Conservation (phyloP, 2,888 invertebrate species). For the Clivina fossor region DNA sequence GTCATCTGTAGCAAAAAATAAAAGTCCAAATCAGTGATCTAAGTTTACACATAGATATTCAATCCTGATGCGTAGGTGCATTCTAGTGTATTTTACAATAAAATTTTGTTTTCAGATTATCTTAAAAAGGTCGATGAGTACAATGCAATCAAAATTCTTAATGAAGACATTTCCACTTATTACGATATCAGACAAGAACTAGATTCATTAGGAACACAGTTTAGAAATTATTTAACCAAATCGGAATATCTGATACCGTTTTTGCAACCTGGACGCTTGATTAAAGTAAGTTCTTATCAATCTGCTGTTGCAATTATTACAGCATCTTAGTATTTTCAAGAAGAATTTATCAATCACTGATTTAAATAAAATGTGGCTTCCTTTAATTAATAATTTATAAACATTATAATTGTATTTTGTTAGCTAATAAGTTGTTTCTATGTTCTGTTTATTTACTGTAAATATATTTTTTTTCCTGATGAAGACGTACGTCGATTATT, state of each 20-base stretch:
- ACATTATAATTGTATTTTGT: constrained; percentile 15
- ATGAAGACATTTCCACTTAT: constrained; percentile 81
- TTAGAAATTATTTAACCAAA: constrained; percentile 77
- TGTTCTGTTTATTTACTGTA: too few species aligned
- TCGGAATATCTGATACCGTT: constrained; percentile 91
- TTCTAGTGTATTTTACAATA: constrained; percentile 11
- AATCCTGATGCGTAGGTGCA: background rate
- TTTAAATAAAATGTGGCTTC: too few species aligned
- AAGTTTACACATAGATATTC: background rate
- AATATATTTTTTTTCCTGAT: too few species aligned
- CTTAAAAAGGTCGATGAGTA: constrained; percentile 67
- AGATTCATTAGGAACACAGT: constrained; percentile 71
- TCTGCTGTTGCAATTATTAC: background rate
- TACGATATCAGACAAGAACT: constrained; percentile 83
- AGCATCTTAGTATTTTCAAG: too few species aligned
- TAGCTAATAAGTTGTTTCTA: background rate
- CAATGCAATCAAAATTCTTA: constrained; percentile 64
- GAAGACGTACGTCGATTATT: constrained; percentile 1
- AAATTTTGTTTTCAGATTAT: constrained; percentile 58
- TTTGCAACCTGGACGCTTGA: constrained; percentile 89
- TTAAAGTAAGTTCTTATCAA: constrained; percentile 66
- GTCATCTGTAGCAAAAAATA: too few species aligned
- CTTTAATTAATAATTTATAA: background rate
- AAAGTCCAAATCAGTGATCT: too few species aligned
- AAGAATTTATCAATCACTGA: background rate